Base-by-base conservation (phyloP, 2,113 vertebrate genomes). In the Mus musculus region DNA sequence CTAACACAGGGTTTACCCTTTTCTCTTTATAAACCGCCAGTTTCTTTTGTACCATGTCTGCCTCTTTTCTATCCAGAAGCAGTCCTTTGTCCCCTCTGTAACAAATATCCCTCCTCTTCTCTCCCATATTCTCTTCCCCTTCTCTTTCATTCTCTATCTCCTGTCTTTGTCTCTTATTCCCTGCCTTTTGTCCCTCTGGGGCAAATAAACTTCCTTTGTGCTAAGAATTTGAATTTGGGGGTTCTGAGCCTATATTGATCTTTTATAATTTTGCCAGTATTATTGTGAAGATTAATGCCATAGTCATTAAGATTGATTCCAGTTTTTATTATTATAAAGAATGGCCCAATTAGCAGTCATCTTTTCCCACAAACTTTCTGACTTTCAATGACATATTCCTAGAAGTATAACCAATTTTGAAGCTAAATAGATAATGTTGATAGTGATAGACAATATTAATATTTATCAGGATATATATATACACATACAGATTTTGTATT, bases 341-440 rank as follows among this genome's bases (percentile, higher is more conserved):
- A 56, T 59, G 52, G 67, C 75, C 33, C 14, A 80, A 30, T 52
- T 84, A 95, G 12, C 67, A 88, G 39, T 20, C 30, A 90, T 54
- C 42, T 5, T 36, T 75, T 80, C 63, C 39, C 7, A 94, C 12
- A 26, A 82, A 71, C 39, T 85, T 94, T 75, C 3, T 17, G 73
- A 89, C 13, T 87, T 95, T 92, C 10, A 95, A 46, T 26, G 26
- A 65, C 76, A 67, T 26, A 72, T 61, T 87, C 39, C 91, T 89
- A 46, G 33, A 77, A 91, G 52, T 69, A 86, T 75, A 95, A 91
- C 33, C 73, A 89, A 94, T 59, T 91, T 59, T 87, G 61, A 89
- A 89, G 33, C 72, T 71, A 80, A 54, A 65, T 88, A 75, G 20
- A 10, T 22, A 84, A 94, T 76, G 26, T 19, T 86, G n/a, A 61